Percentiles rank a stretch among this genome's conserved stretches.
These are phyloP conservation scores for Bibio marci DNA, from an alignment of 2,888 invertebrate genomes.

Conservation along the genomic window DNA sequence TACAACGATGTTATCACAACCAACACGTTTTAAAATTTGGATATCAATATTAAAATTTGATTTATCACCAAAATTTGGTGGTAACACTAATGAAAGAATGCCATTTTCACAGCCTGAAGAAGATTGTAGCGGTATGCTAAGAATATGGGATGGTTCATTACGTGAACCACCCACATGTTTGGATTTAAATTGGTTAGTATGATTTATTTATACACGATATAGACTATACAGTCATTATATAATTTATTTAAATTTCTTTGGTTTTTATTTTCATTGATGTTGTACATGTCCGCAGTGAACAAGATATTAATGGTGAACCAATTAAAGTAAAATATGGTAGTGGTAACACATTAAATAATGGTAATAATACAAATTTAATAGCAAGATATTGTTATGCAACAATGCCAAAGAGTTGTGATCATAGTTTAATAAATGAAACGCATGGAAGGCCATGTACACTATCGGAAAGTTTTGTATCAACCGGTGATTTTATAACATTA, in stretches of 20 bases:
- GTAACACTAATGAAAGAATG: conserved; percentile 22
- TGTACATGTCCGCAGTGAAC: conserved; percentile 20
- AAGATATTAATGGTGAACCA: conserved; percentile 21
- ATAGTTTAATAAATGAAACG: conserved; percentile 43
- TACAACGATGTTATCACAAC: conserved; percentile 31
- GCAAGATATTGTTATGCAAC: conserved; percentile 70
- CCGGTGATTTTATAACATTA: conserved; percentile 62
- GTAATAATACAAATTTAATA: conserved; percentile 43
- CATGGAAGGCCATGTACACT: conserved; percentile 56
- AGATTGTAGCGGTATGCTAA: conserved; percentile 66
- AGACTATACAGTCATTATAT: no score
- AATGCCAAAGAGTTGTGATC: conserved; percentile 68
- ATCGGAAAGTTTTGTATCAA: conserved; percentile 68
- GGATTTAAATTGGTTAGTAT: conserved; percentile 59
- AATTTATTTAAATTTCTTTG: no score
- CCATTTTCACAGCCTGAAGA: conserved; percentile 39
- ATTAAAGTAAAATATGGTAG: conserved; percentile 36
- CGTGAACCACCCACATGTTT: conserved; percentile 60
- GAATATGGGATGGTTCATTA: conserved; percentile 70
- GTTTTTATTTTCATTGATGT: not conserved
- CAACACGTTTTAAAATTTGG: conserved; percentile 65
- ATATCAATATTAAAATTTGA: conserved; percentile 74
- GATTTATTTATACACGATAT: conserved; percentile 2
- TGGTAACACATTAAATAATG: not conserved
- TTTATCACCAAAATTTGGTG: conserved; percentile 45